These are phyloP conservation scores for Mystacornis crossleyi DNA, from an alignment of 2,113 vertebrate genomes.

Conservation along the genomic window DNA sequence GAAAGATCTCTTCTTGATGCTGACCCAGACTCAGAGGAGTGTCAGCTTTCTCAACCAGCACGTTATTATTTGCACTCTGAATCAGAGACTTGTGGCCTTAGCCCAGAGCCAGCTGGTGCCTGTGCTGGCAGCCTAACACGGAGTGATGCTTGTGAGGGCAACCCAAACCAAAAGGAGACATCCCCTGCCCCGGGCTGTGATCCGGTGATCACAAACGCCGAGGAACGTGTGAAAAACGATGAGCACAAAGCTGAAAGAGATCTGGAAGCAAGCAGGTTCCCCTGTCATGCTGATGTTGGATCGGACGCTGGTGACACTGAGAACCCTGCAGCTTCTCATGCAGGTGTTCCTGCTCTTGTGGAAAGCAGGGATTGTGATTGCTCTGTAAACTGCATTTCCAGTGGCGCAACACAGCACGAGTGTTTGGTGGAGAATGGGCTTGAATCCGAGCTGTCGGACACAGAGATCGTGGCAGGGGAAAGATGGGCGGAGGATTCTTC, in stretches of 20 bases:
- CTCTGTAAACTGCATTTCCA: not conserved
- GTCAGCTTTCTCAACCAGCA: not conserved
- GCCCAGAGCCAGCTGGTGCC: not conserved
- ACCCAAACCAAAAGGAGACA: not conserved
- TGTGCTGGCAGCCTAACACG: not conserved
- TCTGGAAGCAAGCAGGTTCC: not conserved
- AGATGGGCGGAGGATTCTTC: not conserved
- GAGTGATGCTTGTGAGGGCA: not conserved
- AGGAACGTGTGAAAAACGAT: not conserved
- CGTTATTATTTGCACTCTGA: not conserved
- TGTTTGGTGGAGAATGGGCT: not conserved
- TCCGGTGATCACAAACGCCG: not conserved
- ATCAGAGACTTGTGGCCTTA: not conserved
- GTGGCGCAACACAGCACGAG: not conserved
- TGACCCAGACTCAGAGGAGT: not conserved
- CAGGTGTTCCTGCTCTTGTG: not conserved
- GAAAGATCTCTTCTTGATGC: not conserved
- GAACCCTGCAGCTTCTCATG: not conserved
- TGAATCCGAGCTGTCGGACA: not conserved
- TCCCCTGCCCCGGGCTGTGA: not conserved
- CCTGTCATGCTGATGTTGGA: not conserved
- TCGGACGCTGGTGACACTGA: not conserved
- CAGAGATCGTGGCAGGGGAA: not conserved
- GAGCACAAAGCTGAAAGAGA: not conserved
- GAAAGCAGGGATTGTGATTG: conserved; percentile 14